Evolutionary conservation across 2,113 vertebrate species (phyloP).

Genomic region (Phaethon lepturus): DNA sequence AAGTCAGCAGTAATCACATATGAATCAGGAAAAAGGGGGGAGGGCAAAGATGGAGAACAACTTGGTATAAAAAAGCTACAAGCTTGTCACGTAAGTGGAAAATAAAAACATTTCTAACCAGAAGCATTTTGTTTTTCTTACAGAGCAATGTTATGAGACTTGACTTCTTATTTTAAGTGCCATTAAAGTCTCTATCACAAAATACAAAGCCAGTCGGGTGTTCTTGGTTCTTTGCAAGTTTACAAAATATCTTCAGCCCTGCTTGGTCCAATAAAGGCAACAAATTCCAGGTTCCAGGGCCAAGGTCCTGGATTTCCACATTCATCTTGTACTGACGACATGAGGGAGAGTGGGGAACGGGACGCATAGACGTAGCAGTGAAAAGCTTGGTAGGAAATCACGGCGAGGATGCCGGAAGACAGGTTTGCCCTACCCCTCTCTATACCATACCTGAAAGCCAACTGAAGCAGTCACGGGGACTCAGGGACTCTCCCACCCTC

Average conservation of each 20-base stretch:
- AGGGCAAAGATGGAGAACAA: background rate
- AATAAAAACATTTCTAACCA: background rate
- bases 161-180: background rate
- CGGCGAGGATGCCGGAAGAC: background rate
- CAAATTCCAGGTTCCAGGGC: background rate
- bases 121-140: background rate
- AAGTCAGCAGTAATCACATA: background rate
- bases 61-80: background rate
- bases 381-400: background rate
- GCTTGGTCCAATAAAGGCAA: background rate
- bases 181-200: background rate
- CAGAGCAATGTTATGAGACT: background rate
- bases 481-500: background rate
- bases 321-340: background rate
- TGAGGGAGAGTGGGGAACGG: background rate
- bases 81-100: background rate
- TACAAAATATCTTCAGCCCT: background rate
- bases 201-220: background rate
- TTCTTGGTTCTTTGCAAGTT: background rate
- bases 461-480: background rate
- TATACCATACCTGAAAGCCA: background rate
- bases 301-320: background rate
- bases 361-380: background rate
- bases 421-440: background rate
- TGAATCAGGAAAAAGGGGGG: background rate